Evolutionary conservation across 1,140 invertebrate genomes (phyloP).

Genomic region (Monochamus saltuarius): DNA sequence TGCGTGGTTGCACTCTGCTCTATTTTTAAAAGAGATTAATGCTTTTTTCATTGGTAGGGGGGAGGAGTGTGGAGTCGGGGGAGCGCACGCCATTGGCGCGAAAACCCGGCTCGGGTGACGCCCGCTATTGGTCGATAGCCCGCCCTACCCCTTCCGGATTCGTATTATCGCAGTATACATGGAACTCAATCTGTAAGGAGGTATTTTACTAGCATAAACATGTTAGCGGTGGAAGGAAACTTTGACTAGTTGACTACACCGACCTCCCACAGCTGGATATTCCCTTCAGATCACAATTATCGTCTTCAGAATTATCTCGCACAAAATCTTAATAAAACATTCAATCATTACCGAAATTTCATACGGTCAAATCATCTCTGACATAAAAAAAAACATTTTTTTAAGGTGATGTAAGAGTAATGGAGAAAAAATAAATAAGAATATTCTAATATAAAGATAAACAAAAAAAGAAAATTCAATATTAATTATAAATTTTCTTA

Average conservation of each 20-base stretch:
- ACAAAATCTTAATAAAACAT: too few species aligned
- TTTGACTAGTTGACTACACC: constrained; percentile 26
- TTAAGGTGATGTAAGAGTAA: too few species aligned
- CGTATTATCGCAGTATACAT: constrained; percentile 46
- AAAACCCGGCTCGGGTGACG: constrained; percentile 37
- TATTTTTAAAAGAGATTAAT: constrained; percentile 54
- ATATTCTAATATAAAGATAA: too few species aligned
- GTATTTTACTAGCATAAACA: constrained; percentile 49
- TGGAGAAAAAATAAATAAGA: too few species aligned
- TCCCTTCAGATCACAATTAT: constrained; percentile 7
- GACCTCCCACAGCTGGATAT: neutral
- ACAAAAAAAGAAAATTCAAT: too few species aligned
- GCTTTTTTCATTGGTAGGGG: constrained; percentile 53
- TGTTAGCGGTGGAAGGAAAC: constrained; percentile 48
- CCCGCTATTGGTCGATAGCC: constrained; percentile 44
- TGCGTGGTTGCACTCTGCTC: constrained; percentile 48
- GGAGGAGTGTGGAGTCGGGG: constrained; percentile 40
- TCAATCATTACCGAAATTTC: too few species aligned
- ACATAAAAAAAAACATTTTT: too few species aligned
- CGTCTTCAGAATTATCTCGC: neutral
- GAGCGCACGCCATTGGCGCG: constrained; percentile 42
- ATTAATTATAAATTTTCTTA: too few species aligned
- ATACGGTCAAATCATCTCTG: too few species aligned
- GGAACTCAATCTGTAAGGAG: constrained; percentile 50
- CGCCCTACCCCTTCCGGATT: constrained; percentile 43